A percentile compares a stretch with the other conserved stretches of the same genome.
Conservation (phyloP, 2,797 vertebrate species). For the Sebastes vulpes region DNA sequence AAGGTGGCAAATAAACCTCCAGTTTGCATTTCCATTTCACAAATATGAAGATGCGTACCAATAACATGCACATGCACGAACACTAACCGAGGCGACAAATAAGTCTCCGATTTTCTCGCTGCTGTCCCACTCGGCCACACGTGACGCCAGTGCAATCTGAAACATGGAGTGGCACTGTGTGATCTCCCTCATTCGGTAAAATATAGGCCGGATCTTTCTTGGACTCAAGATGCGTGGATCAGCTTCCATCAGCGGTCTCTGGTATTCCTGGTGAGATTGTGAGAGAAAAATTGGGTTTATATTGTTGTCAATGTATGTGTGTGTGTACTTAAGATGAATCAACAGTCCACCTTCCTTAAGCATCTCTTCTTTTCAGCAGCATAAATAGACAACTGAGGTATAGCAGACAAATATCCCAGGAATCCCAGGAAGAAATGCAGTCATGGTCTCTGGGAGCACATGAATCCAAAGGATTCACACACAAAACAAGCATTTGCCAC, state of each 20-base stretch:
- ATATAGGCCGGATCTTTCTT: constrained; percentile 92
- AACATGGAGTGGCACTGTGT: constrained; percentile 98
- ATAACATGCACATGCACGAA: constrained; percentile 8
- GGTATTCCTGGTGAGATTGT: constrained; percentile 88
- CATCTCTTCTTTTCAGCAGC: constrained; percentile 18
- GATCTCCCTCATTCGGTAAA: constrained; percentile 92
- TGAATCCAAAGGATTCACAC: constrained; percentile 30
- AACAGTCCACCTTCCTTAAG: constrained; percentile 17
- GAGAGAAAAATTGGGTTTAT: constrained; percentile 25
- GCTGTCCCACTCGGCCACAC: constrained; percentile 93
- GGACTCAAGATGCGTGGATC: constrained; percentile 92
- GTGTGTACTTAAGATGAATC: constrained; percentile 27
- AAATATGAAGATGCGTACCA: not conserved
- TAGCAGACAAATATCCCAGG: constrained; percentile 19
- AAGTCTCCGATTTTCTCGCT: constrained; percentile 95
- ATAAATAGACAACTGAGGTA: constrained; percentile 33
- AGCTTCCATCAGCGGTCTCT: constrained; percentile 91
- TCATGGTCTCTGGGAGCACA: constrained; percentile 29
- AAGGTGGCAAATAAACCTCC: constrained; percentile 3
- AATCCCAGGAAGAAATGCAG: constrained; percentile 21
- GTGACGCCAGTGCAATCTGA: constrained; percentile 93
- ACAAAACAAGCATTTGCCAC: constrained; percentile 37
- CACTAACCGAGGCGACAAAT: constrained; percentile 93
- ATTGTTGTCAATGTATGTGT: not conserved
- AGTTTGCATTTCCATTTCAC: constrained; percentile 10